Evolutionary conservation across 2,888 invertebrate genomes (phyloP).

Genomic region (Apodemia mormo): DNA sequence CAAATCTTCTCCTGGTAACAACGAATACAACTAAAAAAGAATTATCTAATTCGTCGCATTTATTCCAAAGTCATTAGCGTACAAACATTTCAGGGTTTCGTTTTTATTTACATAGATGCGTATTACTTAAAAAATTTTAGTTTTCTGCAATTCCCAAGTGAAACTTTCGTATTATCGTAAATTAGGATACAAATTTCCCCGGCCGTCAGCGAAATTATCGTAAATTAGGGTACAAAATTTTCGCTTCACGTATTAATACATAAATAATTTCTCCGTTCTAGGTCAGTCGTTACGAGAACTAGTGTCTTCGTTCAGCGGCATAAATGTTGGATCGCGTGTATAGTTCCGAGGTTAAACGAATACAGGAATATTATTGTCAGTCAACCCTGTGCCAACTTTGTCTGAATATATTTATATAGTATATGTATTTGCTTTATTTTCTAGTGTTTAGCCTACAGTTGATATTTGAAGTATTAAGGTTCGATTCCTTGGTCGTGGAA

Average conservation of each 20-base stretch:
- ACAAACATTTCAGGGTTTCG: too few species aligned
- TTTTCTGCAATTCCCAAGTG: too few species aligned
- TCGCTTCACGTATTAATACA: background rate
- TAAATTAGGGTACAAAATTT: background rate
- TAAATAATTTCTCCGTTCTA: background rate
- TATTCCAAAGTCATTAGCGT: too few species aligned
- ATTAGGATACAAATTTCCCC: background rate
- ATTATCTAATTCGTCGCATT: too few species aligned
- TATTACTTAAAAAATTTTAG: too few species aligned
- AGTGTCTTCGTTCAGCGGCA: background rate
- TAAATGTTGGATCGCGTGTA: slow-evolving; percentile 3
- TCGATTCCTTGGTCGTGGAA: too few species aligned
- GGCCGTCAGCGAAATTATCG: background rate
- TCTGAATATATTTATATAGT: background rate
- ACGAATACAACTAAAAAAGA: too few species aligned
- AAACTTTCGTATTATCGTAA: background rate
- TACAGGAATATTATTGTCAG: slow-evolving; percentile 15
- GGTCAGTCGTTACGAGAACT: background rate
- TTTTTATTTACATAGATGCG: too few species aligned
- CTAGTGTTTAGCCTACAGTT: too few species aligned
- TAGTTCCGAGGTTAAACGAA: slow-evolving; percentile 7
- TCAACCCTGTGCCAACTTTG: slow-evolving; percentile 4
- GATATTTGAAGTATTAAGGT: too few species aligned
- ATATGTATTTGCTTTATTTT: too few species aligned
- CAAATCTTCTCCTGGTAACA: too few species aligned